These are phyloP conservation scores for Hermetia illucens DNA, from an alignment of 1,140 invertebrate species.

Conservation along the genomic window DNA sequence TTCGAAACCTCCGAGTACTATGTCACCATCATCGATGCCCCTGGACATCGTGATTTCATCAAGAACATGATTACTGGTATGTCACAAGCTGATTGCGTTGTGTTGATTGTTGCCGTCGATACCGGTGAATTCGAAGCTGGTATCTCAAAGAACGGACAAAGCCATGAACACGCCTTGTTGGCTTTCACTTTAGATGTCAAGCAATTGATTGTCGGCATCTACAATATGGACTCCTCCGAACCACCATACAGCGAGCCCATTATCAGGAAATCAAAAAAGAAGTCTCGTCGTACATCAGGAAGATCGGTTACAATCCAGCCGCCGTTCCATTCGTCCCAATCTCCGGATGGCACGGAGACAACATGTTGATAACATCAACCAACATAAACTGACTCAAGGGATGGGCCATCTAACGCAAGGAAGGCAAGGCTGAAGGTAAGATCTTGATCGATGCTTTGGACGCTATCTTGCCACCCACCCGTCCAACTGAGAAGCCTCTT, in stretches of 20 bases:
- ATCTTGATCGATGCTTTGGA: slow-evolving; percentile 73
- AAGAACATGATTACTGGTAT: slow-evolving; percentile 99
- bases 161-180: slow-evolving; percentile 88
- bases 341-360: too few species aligned
- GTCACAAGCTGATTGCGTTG: slow-evolving; percentile 93
- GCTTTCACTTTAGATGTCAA: too few species aligned
- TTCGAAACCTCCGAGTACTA: slow-evolving; percentile 92
- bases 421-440: slow-evolving; percentile 60
- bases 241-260: slow-evolving; percentile 71
- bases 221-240: too few species aligned
- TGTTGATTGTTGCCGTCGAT: slow-evolving; percentile 87
- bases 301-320: too few species aligned
- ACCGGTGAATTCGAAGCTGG: slow-evolving; percentile 94
- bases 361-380: slow-evolving; percentile 62
- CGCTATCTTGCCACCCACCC: slow-evolving; percentile 59
- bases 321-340: too few species aligned
- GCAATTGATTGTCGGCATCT: slow-evolving; percentile 90
- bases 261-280: slow-evolving; percentile 79
- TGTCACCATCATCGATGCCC: slow-evolving; percentile 94
- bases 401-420: slow-evolving; percentile 65
- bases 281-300: too few species aligned
- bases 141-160: slow-evolving; percentile 95
- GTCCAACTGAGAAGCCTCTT: slow-evolving; percentile 72
- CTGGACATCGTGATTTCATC: slow-evolving; percentile 98
- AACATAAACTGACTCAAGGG: slow-evolving; percentile 82